phyloP scores from a whole-genome alignment of 2,797 vertebrate genomes.

The Liasis olivaceus region DNA sequence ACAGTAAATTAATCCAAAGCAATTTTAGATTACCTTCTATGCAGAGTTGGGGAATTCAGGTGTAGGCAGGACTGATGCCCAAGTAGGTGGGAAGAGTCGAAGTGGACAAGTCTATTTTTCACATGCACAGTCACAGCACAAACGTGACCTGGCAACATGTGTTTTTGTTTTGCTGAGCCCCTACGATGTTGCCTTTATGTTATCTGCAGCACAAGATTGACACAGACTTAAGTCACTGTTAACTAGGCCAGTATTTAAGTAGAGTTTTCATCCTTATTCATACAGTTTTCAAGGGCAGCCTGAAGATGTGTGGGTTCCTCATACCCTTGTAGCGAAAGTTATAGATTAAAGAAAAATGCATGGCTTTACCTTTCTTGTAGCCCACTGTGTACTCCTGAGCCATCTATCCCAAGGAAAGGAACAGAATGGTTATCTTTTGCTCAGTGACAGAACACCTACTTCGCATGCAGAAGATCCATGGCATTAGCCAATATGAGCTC shows the following conservation, averaged over 20 bases:
- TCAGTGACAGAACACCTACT: no score
- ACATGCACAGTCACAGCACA: background rate
- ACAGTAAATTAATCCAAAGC: background rate
- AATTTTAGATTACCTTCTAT: background rate
- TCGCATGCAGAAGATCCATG: background rate
- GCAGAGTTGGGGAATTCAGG: background rate
- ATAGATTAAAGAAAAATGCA: background rate
- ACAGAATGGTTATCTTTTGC: background rate
- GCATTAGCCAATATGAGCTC: background rate
- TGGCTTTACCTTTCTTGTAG: background rate
- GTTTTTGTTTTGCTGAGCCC: background rate
- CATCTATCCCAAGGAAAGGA: background rate
- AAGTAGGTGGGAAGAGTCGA: background rate
- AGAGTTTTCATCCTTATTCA: background rate
- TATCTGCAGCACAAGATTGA: background rate
- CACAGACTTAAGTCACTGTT: background rate
- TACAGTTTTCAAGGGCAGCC: background rate
- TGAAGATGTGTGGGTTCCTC: background rate
- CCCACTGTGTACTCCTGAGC: no score
- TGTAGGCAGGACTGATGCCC: no score
- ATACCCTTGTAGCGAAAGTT: background rate
- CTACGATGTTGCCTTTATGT: background rate
- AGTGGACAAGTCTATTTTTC: background rate
- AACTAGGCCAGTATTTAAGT: background rate
- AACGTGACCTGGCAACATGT: background rate